Base-by-base conservation (phyloP, 2,888 invertebrate species). In the Rotaria sp. region DNA sequence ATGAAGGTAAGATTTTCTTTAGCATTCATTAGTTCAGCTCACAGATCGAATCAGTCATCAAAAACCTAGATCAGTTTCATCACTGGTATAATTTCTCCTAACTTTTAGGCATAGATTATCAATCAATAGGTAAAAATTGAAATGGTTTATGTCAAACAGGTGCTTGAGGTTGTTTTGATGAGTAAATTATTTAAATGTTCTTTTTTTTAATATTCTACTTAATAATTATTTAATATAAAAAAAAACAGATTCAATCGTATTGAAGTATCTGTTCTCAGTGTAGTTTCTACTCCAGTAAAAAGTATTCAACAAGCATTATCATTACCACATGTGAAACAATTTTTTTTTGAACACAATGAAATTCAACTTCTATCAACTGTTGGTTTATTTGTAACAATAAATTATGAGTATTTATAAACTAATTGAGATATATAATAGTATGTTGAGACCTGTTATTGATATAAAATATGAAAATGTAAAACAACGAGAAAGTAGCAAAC, bases 91-190 rank as follows among this genome's bases (percentile, higher is more conserved):
- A 30, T 35, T 38, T 74, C 0, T 15, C 1, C 13, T 50, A 3
- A 11, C 18, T 50, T 41, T n/a, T 50, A 50, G 84, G 48, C 11
- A 59, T 99, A 92, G 99, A 99, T 92, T 99, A 99, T 93, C 97
- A 97, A 92, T 99, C 99, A 5, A 98, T 99, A 97, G 99, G 99
- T 84, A 94, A 99, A 88, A 99, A 99, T 91, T 98, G 99, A 91
- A 97, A 99, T 88, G 99, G 99, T 90, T 93, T 99, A 87, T 99
- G 99, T 90, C 98, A 97, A 55, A 93, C 88, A 86, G 98, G 98
- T 84, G 98, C 99, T 0, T 99, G 98, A 98, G 98, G 98, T 88
- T 99, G 99, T 91, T 99, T 99, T 92, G 98, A 99, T 91, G 99
- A 99, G 92, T 67, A 35, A 67, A 7, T 35, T 35, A 67, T 21